Evolutionary conservation across 2,888 invertebrate genomes (phyloP).

Genomic region (Lagria hirta): DNA sequence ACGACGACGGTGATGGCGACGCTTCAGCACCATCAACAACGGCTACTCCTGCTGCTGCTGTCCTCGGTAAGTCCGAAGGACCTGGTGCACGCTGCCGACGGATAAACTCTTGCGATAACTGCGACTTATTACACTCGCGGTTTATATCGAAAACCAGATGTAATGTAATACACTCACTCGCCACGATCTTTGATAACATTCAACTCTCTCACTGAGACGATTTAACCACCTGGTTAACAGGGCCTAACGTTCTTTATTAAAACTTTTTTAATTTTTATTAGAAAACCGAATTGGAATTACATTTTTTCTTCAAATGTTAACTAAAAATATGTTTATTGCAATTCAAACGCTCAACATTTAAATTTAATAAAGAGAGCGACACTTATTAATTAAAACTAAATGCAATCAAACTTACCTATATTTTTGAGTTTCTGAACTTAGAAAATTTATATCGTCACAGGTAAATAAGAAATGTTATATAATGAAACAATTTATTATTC

Average conservation of each 20-base stretch:
- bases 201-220: slow-evolving; percentile 30
- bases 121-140: slow-evolving; percentile 38
- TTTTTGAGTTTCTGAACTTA: no score
- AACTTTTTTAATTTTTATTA: no score
- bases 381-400: no score
- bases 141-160: slow-evolving; percentile 47
- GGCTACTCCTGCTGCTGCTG: slow-evolving; percentile 31
- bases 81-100: slow-evolving; percentile 27
- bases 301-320: no score
- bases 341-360: no score
- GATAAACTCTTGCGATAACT: slow-evolving; percentile 33
- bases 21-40: slow-evolving; percentile 36
- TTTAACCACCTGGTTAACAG: slow-evolving; percentile 41
- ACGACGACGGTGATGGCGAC: slow-evolving; percentile 56
- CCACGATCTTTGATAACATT: slow-evolving; percentile 38
- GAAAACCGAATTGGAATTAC: no score
- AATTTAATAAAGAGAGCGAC: no score
- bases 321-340: no score
- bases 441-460: no score
- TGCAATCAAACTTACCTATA: no score
- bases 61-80: slow-evolving; percentile 33
- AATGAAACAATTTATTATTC: no score
- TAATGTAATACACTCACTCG: slow-evolving; percentile 43
- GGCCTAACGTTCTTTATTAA: background rate
- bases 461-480: no score